Evolutionary conservation across 2,888 invertebrate species (phyloP), one percentile per base, ranked within the genome.

Genomic region (Stictocephala bisonia): DNA sequence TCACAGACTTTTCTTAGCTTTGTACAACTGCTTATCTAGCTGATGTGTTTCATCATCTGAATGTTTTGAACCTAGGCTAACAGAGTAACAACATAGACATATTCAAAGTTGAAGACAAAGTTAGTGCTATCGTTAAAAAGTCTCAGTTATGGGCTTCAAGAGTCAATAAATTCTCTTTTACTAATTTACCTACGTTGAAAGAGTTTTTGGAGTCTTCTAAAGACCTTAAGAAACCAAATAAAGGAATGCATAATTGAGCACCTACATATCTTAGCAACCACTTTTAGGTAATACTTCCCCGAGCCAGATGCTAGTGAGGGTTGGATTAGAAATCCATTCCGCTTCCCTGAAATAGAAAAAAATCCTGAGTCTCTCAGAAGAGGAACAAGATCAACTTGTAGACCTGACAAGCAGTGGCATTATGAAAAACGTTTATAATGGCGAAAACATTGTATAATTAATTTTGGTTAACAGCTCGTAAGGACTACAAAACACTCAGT

Each of bases 101-200:
- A 26, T 58, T 58, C 58, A 31, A 18, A 58, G 29, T 31, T 27
- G 29, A 58, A 58, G 58, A 58, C 18, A 58, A 58, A 29, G 22
- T 58, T 58, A 29, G 27, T 27, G 58, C 58, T 9, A 58, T 29
- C 7, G 20, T 58, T 18, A 58, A 26, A 15, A 58, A 26, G 53
- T 29, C 13, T 51, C 18, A 51, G 24, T 4, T 51, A 3, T 51
- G 51, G 51, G 6, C 24, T 4, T n/a, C 7, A 44, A 7, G 51
- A 51, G 51, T 51, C 24, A 24, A 51, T 4, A 51, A 51, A 4
- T n/a, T 4, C 44, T 44, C 15, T 7, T n/a, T n/a, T n/a, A n/a
- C n/a, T n/a, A 27, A 27, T 18, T n/a, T 31, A 4, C 29, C 27
- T 15, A 27, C 29, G 7, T 9, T 27, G 4, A 3, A 27, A 58